Evolutionary conservation across 2,888 invertebrate species (phyloP), one percentile per base, ranked within the genome.

Genomic region (Eumacrocentrus americanus): DNA sequence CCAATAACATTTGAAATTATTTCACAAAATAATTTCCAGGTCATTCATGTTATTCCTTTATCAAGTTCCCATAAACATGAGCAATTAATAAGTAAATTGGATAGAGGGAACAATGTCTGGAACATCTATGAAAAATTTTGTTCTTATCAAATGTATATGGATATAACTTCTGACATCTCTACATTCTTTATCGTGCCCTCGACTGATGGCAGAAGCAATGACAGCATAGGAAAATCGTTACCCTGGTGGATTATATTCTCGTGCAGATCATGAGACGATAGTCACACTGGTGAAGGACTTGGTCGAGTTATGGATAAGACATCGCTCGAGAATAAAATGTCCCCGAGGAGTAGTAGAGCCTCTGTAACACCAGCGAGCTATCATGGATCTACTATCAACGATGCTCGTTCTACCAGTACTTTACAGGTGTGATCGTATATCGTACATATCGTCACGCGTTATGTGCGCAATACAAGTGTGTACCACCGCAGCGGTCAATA

Each of bases 251-350:
- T 37, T 37, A 37, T 37, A 37, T 1, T 42, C 18, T 42, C 16
- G 18, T 1, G 42, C 16, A 42, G 42, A 42, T 42, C 42, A 42
- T 16, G 14, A 16, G 42, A 6, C 6, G 12, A 11, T 34, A 34
- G 9, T 34, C 34, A 38, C 16, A 44, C 18, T 11, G 18, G 44
- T 18, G 44, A 18, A 34, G 16, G 9, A 50, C 9, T 18, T 50
- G 14, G 34, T 61, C 66, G 62, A 67, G 69, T 70, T 70, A 70
- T 74, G 71, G 46, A 66, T 68, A 62, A 67, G 67, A 64, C 68
- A 70, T 73, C 70, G 68, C 69, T 71, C 67, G 65, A 65, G 57
- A 68, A 65, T 70, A 71, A 70, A 72, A 65, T 62, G 70, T 70
- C 70, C 68, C 53, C 70, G 37, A 14, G 67, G 73, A 62, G 71